Percentiles rank a stretch among this genome's conserved stretches.
Evolutionary conservation across 2,797 vertebrate species (phyloP).

Genomic region (Alectoris magna): DNA sequence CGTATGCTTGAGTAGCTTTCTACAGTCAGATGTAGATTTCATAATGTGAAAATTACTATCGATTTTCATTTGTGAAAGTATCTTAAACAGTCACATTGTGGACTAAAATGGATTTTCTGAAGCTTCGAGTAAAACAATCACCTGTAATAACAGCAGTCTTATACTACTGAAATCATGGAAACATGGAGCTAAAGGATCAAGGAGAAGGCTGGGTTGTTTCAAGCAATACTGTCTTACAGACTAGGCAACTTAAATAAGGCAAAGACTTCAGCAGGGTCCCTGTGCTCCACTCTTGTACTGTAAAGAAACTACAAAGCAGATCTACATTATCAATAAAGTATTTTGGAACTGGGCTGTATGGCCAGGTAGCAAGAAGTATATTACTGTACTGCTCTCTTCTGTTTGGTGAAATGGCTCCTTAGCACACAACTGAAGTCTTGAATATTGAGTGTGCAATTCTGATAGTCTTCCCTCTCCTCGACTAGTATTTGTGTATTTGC

Average conservation of each 20-base stretch:
- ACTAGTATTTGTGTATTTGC: background rate
- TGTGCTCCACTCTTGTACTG: background rate
- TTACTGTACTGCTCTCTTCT: background rate
- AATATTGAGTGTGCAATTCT: background rate
- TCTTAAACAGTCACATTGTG: background rate
- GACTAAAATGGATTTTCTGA: background rate
- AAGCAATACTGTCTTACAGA: background rate
- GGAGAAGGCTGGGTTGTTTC: background rate
- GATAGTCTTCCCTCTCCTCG: background rate
- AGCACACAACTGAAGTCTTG: accelerated
- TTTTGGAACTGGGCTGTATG: background rate
- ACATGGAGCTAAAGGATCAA: background rate
- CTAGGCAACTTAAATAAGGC: background rate
- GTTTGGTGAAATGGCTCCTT: background rate
- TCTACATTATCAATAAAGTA: background rate
- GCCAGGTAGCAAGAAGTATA: background rate
- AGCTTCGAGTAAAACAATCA: background rate
- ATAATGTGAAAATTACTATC: background rate
- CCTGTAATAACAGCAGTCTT: background rate
- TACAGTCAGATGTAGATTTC: background rate
- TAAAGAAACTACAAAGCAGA: background rate
- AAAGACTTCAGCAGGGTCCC: background rate
- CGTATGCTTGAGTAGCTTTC: background rate
- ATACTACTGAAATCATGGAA: background rate
- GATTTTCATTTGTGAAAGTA: background rate